Conservation (phyloP, 2,797 vertebrate species). For the Orestias chungarensis region DNA sequence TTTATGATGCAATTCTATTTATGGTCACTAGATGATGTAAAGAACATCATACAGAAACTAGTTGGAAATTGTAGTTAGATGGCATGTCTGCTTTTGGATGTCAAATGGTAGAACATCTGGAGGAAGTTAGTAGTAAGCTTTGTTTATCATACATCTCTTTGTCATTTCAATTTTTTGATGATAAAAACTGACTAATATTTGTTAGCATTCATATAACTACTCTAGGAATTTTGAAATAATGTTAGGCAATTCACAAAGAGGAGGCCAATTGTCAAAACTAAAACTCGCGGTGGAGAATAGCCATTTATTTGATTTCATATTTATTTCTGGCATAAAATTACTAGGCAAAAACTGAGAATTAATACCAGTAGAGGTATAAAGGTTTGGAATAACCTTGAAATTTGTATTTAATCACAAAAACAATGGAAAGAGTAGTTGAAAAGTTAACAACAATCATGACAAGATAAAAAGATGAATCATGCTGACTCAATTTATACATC, state of each 20-base stretch:
- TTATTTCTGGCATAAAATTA: background rate
- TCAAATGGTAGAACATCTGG: slow-evolving; percentile 6
- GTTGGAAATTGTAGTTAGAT: slow-evolving; percentile 1
- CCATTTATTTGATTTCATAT: background rate
- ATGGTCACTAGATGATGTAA: slow-evolving; percentile 57
- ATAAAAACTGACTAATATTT: background rate
- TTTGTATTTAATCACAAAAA: background rate
- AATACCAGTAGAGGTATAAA: background rate
- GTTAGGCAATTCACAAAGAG: background rate
- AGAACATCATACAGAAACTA: slow-evolving; percentile 13
- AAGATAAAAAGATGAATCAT: background rate
- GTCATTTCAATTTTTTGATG: background rate
- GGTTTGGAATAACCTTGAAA: background rate
- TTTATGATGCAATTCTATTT: slow-evolving; percentile 11
- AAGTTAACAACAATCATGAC: background rate
- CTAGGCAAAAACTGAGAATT: background rate
- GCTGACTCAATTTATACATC: background rate
- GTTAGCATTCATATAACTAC: too few relatives aligned
- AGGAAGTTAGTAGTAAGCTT: background rate
- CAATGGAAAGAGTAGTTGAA: background rate
- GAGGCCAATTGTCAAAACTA: background rate
- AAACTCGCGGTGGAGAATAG: background rate
- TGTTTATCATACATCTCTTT: background rate
- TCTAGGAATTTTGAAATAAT: background rate
- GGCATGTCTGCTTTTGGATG: slow-evolving; percentile 4